These are phyloP conservation scores for Oreocharis arfaki DNA, from an alignment of 2,113 vertebrate genomes.

Conservation along the genomic window DNA sequence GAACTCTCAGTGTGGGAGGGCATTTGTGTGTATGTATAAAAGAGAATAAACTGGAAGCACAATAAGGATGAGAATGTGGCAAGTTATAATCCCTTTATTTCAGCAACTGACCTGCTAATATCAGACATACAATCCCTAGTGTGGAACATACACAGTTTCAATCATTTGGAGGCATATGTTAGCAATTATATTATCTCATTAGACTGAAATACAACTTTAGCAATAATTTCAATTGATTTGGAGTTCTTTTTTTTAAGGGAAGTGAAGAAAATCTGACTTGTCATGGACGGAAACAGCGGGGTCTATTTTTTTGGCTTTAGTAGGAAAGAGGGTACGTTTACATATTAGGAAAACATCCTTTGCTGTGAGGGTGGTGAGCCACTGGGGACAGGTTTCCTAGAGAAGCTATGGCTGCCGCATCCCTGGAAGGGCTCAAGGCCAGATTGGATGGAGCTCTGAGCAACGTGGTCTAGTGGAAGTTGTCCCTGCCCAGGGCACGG, in stretches of 20 bases:
- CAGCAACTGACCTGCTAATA: neutral
- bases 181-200: neutral
- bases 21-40: neutral
- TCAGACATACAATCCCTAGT: neutral
- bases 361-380: neutral
- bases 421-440: neutral
- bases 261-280: neutral
- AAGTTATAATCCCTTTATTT: slow-evolving; percentile 5
- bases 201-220: neutral
- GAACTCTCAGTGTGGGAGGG: neutral
- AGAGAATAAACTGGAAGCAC: neutral
- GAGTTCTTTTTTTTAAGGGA: neutral
- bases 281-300: neutral
- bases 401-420: neutral
- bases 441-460: neutral
- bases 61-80: neutral
- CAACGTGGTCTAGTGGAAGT: accelerated
- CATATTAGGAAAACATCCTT: no score
- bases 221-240: neutral
- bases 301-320: neutral
- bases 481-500: neutral
- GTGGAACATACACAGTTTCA: neutral
- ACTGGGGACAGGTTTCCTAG: neutral
- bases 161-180: neutral
- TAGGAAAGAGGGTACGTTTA: neutral